Conservation (phyloP, 2,113 vertebrate genomes). For the Recurvirostra avosetta region DNA sequence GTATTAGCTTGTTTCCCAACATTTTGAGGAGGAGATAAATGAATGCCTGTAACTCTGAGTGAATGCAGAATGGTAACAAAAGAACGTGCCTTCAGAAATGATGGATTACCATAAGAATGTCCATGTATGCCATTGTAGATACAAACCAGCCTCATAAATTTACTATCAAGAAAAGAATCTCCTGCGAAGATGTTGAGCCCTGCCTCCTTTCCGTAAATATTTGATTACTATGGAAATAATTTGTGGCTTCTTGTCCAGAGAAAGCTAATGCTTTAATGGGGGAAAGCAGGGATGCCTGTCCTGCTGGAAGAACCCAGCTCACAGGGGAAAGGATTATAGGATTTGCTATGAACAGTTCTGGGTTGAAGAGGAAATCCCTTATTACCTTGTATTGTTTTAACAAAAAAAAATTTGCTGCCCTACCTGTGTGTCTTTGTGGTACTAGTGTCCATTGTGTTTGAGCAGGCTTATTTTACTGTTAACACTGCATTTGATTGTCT, state of each 20-base stretch:
- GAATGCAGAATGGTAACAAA: conserved; percentile 44
- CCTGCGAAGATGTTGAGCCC: not conserved
- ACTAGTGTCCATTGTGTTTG: not conserved
- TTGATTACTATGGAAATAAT: conserved; percentile 19
- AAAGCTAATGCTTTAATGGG: not conserved
- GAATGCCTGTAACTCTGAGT: conserved; percentile 22
- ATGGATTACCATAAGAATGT: conserved; percentile 43
- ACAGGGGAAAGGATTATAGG: not conserved
- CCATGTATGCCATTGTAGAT: not conserved
- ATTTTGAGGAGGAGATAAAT: conserved; percentile 28
- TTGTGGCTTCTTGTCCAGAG: not conserved
- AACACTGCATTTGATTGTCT: not conserved
- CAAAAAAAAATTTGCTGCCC: not conserved
- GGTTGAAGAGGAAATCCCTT: not conserved
- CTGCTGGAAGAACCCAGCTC: not conserved
- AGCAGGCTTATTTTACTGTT: not conserved
- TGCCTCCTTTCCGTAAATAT: not conserved
- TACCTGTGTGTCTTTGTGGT: not conserved
- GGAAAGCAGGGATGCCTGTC: not conserved
- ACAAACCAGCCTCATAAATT: conserved; percentile 17
- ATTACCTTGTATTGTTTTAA: not conserved
- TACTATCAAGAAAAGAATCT: not conserved
- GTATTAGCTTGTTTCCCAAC: conserved; percentile 45
- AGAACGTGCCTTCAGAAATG: conserved; percentile 36
- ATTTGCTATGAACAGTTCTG: not conserved